These are phyloP conservation scores for Whitmania pigra DNA, from an alignment of 1,140 invertebrate genomes.

Conservation along the genomic window DNA sequence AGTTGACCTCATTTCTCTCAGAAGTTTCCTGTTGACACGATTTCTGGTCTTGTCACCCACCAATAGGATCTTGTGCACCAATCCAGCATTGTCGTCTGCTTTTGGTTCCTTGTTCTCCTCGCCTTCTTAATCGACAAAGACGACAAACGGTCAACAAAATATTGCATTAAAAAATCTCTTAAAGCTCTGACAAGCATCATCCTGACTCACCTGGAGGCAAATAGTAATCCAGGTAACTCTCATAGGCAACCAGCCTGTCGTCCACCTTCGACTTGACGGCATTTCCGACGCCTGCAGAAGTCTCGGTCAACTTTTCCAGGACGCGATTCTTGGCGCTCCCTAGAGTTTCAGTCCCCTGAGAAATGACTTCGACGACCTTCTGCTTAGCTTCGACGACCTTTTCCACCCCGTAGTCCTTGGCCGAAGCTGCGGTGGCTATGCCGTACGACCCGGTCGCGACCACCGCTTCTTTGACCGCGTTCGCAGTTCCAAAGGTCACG, in stretches of 20 bases:
- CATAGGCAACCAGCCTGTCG: not conserved
- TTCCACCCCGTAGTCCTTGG: not conserved
- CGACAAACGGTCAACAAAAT: too few species aligned
- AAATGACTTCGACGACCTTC: too few species aligned
- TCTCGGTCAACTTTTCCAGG: conserved; percentile 1
- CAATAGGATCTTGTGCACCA: too few species aligned
- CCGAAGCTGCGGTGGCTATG: not conserved
- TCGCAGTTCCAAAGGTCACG: not conserved
- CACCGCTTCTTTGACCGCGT: not conserved
- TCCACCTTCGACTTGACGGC: not conserved
- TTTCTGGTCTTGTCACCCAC: too few species aligned
- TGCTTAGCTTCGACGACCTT: not conserved
- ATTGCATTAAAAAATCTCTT: not conserved
- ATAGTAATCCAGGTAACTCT: conserved; percentile 9
- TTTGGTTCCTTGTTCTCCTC: too few species aligned
- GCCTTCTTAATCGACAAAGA: too few species aligned
- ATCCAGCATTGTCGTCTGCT: too few species aligned
- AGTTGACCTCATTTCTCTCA: too few species aligned
- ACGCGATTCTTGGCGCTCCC: not conserved
- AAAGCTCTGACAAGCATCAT: not conserved
- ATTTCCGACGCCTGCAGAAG: not conserved
- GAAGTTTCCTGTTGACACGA: too few species aligned
- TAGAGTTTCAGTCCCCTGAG: not conserved
- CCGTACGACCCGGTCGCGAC: not conserved
- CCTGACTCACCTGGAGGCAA: not conserved